A percentile compares a stretch with the other conserved stretches of the same genome.
phyloP scores from a whole-genome alignment of 2,888 invertebrate genomes.

The Selenia dentaria region DNA sequence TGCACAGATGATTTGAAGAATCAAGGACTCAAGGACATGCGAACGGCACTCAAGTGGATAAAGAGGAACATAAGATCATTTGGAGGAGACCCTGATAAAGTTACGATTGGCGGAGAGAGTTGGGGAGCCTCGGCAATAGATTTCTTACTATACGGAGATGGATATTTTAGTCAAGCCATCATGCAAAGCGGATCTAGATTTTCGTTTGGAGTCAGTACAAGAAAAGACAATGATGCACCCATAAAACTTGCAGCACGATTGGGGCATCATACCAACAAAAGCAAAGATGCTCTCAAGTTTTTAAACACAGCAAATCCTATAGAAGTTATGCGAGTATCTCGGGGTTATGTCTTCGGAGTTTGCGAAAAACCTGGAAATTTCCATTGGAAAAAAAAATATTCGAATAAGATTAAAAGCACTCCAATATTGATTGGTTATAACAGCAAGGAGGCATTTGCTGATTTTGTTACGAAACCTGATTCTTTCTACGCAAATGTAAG shows the following conservation, averaged over 20 bases:
- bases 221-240: slow-evolving; percentile 44
- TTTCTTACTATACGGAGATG: slow-evolving; percentile 51
- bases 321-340: slow-evolving; percentile 43
- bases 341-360: slow-evolving; percentile 35
- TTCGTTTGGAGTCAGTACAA: slow-evolving; percentile 40
- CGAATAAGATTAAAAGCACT: slow-evolving; percentile 34
- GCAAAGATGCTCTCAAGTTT: slow-evolving; percentile 43
- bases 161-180: slow-evolving; percentile 53
- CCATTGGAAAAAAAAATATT: slow-evolving; percentile 41
- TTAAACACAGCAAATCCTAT: slow-evolving; percentile 44
- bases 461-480: slow-evolving; percentile 35
- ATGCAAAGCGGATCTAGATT: slow-evolving; percentile 55
- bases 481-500: slow-evolving; percentile 32
- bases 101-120: slow-evolving; percentile 64
- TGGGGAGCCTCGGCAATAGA: slow-evolving; percentile 62
- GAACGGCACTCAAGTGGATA: slow-evolving; percentile 58
- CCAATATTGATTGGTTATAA: slow-evolving; percentile 52
- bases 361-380: slow-evolving; percentile 30
- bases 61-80: slow-evolving; percentile 57
- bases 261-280: slow-evolving; percentile 38
- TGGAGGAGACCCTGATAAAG: slow-evolving; percentile 52
- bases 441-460: slow-evolving; percentile 47
- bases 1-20: slow-evolving; percentile 55
- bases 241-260: slow-evolving; percentile 48
- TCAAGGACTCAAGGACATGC: slow-evolving; percentile 65